Percentiles rank a stretch among this genome's conserved stretches.
phyloP scores from a whole-genome alignment of 2,888 invertebrate genomes.

The Hylaea fasciaria region DNA sequence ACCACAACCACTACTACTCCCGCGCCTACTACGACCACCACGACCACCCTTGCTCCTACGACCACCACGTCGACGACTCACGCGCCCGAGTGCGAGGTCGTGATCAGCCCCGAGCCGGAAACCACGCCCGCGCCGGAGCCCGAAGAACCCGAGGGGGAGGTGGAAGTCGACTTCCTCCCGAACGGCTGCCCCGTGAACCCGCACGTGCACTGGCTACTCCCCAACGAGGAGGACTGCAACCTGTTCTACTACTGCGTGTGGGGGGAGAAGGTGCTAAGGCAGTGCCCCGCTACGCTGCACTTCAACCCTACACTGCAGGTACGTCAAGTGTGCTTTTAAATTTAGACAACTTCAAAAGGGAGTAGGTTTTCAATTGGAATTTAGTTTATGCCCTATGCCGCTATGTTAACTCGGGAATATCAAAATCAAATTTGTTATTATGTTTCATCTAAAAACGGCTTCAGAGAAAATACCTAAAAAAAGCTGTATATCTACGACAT shows the following conservation, averaged over 20 bases:
- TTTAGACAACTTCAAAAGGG: too few species aligned
- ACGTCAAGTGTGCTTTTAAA: conserved; percentile 27
- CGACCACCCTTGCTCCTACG: conserved; percentile 13
- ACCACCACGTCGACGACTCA: conserved; percentile 27
- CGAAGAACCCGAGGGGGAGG: conserved; percentile 14
- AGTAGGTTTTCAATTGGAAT: too few species aligned
- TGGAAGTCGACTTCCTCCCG: conserved; percentile 49
- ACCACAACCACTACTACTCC: conserved; percentile 5
- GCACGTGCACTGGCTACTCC: conserved; percentile 66
- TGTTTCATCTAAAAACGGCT: too few species aligned
- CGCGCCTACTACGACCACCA: conserved; percentile 15
- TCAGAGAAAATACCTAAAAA: too few species aligned
- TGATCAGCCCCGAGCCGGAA: conserved; percentile 29
- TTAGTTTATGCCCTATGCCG: too few species aligned
- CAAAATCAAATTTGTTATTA: too few species aligned
- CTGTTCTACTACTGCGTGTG: conserved; percentile 72
- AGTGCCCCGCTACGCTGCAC: conserved; percentile 56
- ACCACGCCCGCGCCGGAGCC: conserved; percentile 20
- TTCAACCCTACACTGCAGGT: conserved; percentile 68
- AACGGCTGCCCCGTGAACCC: conserved; percentile 72
- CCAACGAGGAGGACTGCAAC: conserved; percentile 62
- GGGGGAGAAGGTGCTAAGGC: conserved; percentile 56
- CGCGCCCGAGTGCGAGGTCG: conserved; percentile 30
- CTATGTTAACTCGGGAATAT: too few species aligned
- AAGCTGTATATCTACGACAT: too few species aligned